These are phyloP conservation scores for Ooceraea biroi DNA, from an alignment of 1,140 invertebrate genomes.

Conservation along the genomic window DNA sequence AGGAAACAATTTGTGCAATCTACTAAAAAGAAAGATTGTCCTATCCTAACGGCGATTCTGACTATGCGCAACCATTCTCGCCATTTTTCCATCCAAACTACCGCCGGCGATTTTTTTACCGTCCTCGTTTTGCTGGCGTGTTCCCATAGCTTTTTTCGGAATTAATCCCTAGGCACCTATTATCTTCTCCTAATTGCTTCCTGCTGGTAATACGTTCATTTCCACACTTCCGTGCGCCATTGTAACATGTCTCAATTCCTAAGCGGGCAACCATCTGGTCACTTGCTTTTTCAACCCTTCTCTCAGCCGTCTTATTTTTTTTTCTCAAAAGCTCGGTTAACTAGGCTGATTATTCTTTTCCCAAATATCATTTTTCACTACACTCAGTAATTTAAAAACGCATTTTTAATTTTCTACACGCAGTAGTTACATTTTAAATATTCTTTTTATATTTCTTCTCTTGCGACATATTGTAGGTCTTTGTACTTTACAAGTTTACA, in stretches of 20 bases:
- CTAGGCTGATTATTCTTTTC: not conserved
- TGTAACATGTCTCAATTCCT: constrained; percentile 65
- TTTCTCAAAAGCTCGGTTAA: constrained; percentile 12
- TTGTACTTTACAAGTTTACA: not conserved
- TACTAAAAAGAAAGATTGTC: not conserved
- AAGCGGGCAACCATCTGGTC: constrained; percentile 28
- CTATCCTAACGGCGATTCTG: constrained; percentile 18
- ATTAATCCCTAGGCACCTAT: constrained; percentile 73
- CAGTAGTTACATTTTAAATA: not conserved
- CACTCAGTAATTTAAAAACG: not conserved
- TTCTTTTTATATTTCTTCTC: not conserved
- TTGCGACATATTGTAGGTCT: not conserved
- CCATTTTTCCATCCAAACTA: constrained; percentile 32
- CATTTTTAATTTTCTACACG: not conserved
- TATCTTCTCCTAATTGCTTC: constrained; percentile 73
- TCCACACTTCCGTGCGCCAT: constrained; percentile 60
- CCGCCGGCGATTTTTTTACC: constrained; percentile 42
- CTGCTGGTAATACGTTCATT: constrained; percentile 76
- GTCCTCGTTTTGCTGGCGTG: constrained; percentile 28
- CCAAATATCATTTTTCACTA: not conserved
- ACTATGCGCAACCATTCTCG: constrained; percentile 43
- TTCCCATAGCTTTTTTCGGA: constrained; percentile 64
- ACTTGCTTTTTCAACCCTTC: constrained; percentile 25
- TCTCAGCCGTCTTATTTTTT: constrained; percentile 35
- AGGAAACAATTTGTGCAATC: not conserved